A percentile compares a stretch with the other conserved stretches of the same genome.
Conservation (phyloP, 35 echinoderm and acorn worm genomes). For the Stichopus chloronotus region DNA sequence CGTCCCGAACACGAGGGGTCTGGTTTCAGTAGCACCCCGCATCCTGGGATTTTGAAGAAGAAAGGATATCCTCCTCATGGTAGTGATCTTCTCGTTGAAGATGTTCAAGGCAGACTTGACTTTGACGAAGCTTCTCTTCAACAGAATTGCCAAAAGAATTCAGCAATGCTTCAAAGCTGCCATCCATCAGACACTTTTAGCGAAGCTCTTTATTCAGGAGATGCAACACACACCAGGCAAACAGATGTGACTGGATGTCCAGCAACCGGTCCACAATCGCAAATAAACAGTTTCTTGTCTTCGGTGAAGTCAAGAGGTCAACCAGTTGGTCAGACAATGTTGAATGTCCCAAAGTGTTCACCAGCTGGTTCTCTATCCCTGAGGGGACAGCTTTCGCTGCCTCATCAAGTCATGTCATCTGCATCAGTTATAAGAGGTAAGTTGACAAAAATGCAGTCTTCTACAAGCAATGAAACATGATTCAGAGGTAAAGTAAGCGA, state of each 20-base stretch:
- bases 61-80: neutral
- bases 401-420: neutral
- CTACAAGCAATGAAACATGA: neutral
- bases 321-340: neutral
- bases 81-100: neutral
- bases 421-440: neutral
- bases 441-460: neutral
- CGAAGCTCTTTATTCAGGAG: neutral
- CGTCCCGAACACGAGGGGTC: neutral
- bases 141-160: neutral
- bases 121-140: neutral
- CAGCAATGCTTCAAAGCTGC: neutral
- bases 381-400: neutral
- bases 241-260: neutral
- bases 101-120: slow-evolving; percentile 1
- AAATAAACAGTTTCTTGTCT: neutral
- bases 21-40: neutral
- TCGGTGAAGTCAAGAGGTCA: neutral
- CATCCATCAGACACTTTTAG: neutral
- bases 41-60: slow-evolving; percentile 12
- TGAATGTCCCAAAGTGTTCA: neutral
- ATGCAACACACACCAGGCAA: neutral
- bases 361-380: neutral
- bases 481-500: neutral
- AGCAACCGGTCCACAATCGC: neutral